Base-by-base conservation (phyloP, 2,888 invertebrate genomes). In the Thera obeliscata region DNA sequence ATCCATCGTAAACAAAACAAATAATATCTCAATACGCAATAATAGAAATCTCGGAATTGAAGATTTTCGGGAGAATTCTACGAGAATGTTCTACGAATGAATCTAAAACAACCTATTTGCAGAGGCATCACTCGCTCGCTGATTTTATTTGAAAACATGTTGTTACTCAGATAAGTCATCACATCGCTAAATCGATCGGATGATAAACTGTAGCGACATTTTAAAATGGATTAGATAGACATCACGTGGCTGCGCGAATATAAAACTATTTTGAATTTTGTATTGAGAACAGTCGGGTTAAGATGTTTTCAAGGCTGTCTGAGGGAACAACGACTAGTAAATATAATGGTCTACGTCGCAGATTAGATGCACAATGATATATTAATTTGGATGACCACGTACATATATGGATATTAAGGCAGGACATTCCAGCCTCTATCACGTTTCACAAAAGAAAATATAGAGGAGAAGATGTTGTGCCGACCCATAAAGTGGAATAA, bases 301-400 rank as follows among this genome's bases (percentile, higher is more conserved):
- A 79, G 79, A 81, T 76, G 78, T 79, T 79, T 78, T 80, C 83
- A 82, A 82, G 80, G 79, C 71, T 78, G 77, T 77, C 76, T 77
- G 75, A 33, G 72, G 73, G 76, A 73, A 79, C 75, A 76, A 74
- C 75, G 77, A 74, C 75, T 73, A 70, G 70, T 71, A 75, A 75
- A 75, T 72, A 57, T 70, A 68, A 75, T 22, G 22, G 22, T 74
- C 67, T 75, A 76, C 67, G 71, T 72, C 72, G 76, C 70, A 75
- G 71, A 77, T 74, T 71, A 74, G 73, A 52, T 54, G n/a, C 35
- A 56, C 33, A 33, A 9, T 33, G 12, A 52, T 46, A 22, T 46
- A 46, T 46, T 9, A 46, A 9, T 2, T 41, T 7, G 41, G 41
- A 41, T 41, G 5, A 5, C 2, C 3, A 7, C 41, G 5, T 41